Percentiles rank a stretch among this genome's conserved stretches.
Conservation (phyloP, 2,888 invertebrate genomes). For the Meiosimyza platycephala region DNA sequence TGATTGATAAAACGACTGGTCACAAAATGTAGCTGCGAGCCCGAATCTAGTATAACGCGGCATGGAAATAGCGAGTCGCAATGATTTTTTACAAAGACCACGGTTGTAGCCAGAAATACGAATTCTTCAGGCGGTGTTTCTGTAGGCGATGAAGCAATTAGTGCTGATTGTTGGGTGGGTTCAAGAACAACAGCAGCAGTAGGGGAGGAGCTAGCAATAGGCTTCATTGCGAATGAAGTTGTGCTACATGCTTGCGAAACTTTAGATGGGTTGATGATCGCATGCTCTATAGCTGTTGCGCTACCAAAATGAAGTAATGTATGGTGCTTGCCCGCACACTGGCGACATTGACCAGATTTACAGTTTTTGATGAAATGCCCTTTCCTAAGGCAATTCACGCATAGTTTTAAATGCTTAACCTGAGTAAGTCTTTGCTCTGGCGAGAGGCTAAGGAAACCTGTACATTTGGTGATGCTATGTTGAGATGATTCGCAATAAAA, state of each 20-base stretch:
- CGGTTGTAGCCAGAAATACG: slow-evolving; percentile 32
- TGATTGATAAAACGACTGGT: slow-evolving; percentile 14
- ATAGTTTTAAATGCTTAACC: slow-evolving; percentile 30
- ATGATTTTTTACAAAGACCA: slow-evolving; percentile 39
- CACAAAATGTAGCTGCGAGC: slow-evolving; percentile 32
- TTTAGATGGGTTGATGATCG: background rate
- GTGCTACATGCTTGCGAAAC: background rate
- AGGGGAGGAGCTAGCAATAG: background rate
- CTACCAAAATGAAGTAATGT: slow-evolving; percentile 23
- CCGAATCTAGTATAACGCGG: slow-evolving; percentile 37
- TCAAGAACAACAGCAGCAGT: background rate
- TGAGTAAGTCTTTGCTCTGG: slow-evolving; percentile 29
- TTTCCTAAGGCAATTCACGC: slow-evolving; percentile 36
- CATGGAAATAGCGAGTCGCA: slow-evolving; percentile 36
- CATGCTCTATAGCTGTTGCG: too few species aligned
- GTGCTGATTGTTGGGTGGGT: background rate
- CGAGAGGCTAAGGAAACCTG: slow-evolving; percentile 19
- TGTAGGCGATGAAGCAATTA: background rate
- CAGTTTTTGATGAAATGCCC: slow-evolving; percentile 32
- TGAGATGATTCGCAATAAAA: slow-evolving; percentile 12
- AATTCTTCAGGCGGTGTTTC: background rate
- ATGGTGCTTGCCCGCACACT: slow-evolving; percentile 32
- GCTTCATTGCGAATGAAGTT: background rate
- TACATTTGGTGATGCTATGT: slow-evolving; percentile 24
- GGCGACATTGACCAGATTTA: slow-evolving; percentile 24